A percentile compares a stretch with the other conserved stretches of the same genome.
Conservation (phyloP, 2,888 invertebrate genomes). For the Graphium colonna region DNA sequence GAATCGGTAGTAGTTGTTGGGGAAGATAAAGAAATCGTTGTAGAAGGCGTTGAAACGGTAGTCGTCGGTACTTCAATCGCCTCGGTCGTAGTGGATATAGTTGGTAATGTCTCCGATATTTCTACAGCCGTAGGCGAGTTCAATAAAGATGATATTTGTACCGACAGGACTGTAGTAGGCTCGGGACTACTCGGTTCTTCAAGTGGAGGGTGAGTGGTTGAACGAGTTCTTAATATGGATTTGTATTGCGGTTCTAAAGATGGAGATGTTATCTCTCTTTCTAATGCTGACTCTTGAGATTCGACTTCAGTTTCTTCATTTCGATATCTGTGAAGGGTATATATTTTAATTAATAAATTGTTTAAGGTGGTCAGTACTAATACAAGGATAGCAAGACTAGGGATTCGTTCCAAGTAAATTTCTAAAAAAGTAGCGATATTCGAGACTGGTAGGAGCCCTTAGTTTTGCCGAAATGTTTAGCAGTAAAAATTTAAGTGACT, state of each 20-base stretch:
- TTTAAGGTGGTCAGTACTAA: no score
- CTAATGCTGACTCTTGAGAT: conserved; percentile 56
- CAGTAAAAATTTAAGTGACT: no score
- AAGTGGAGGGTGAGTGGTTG: conserved; percentile 48
- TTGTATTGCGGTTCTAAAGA: conserved; percentile 62
- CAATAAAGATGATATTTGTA: conserved; percentile 68
- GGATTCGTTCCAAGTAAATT: no score
- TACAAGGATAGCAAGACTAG: background rate
- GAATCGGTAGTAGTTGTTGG: conserved; percentile 40
- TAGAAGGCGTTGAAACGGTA: conserved; percentile 44
- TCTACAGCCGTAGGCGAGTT: conserved; percentile 52
- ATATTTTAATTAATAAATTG: no score
- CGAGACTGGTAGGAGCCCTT: no score
- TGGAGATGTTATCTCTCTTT: conserved; percentile 65
- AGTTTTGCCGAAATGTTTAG: no score
- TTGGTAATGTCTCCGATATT: conserved; percentile 40
- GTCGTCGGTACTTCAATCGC: conserved; percentile 39
- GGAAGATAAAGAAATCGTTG: conserved; percentile 44
- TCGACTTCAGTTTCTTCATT: conserved; percentile 50
- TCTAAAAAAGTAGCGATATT: no score
- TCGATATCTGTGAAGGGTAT: conserved; percentile 56
- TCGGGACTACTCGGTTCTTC: conserved; percentile 46
- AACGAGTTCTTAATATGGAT: conserved; percentile 58
- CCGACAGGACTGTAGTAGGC: conserved; percentile 66
- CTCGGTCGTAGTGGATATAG: conserved; percentile 41